These are phyloP conservation scores for Drosophila biarmipes DNA, from an alignment of 1,140 invertebrate genomes.

Conservation along the genomic window DNA sequence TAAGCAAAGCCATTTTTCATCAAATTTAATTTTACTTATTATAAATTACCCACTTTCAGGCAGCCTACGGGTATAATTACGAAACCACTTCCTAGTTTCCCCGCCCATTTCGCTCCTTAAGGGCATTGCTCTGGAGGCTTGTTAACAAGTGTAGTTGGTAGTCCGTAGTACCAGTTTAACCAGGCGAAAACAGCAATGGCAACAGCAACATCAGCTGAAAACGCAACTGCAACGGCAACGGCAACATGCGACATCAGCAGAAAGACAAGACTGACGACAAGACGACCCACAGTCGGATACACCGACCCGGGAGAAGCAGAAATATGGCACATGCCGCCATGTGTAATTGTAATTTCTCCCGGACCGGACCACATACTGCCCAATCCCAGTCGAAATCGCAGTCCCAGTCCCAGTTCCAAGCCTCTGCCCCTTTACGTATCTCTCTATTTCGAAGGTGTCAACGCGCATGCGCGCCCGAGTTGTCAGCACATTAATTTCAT, in stretches of 20 bases:
- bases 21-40: too few species aligned
- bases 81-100: not conserved
- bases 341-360: slow-evolving; percentile 78
- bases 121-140: slow-evolving; percentile 53
- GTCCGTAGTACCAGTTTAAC: slow-evolving; percentile 77
- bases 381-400: slow-evolving; percentile 12
- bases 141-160: slow-evolving; percentile 78
- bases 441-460: slow-evolving; percentile 67
- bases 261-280: slow-evolving; percentile 48
- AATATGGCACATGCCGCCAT: slow-evolving; percentile 80
- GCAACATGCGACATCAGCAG: slow-evolving; percentile 25
- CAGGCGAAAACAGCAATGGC: slow-evolving; percentile 61
- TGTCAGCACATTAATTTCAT: slow-evolving; percentile 84
- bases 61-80: not conserved
- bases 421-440: slow-evolving; percentile 5
- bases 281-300: slow-evolving; percentile 42
- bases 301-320: slow-evolving; percentile 41
- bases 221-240: slow-evolving; percentile 36
- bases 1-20: too few species aligned
- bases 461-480: slow-evolving; percentile 78
- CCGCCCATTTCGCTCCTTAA: slow-evolving; percentile 3
- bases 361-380: slow-evolving; percentile 46
- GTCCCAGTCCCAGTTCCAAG: not conserved
- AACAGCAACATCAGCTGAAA: slow-evolving; percentile 47
- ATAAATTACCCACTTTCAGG: not conserved